Conservation (phyloP, 2,797 vertebrate genomes). For the Uromys caudimaculatus region DNA sequence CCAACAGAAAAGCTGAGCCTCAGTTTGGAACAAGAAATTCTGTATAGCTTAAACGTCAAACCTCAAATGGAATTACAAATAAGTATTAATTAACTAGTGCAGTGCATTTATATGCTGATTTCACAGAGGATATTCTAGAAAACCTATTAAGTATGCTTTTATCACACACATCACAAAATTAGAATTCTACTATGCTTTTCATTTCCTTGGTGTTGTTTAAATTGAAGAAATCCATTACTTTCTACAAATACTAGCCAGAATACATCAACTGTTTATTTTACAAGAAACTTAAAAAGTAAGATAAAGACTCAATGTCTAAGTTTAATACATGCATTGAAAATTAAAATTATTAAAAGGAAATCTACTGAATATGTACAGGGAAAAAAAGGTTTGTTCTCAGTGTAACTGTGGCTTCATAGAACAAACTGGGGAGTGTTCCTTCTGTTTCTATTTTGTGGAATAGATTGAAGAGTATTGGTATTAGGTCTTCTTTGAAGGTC, state of each 20-base stretch:
- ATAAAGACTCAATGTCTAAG: slow-evolving; percentile 56
- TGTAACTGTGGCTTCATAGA: too few relatives aligned
- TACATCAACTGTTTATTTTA: slow-evolving; percentile 58
- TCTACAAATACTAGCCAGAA: slow-evolving; percentile 66
- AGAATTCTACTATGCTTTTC: neutral
- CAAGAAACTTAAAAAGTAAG: slow-evolving; percentile 56
- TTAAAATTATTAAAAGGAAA: slow-evolving; percentile 36
- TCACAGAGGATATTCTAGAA: neutral
- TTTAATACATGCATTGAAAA: slow-evolving; percentile 25
- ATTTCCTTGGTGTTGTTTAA: slow-evolving; percentile 34
- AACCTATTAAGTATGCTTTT: neutral
- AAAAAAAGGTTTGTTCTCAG: neutral
- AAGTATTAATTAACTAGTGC: neutral
- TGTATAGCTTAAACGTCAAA: neutral
- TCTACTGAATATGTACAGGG: slow-evolving; percentile 23
- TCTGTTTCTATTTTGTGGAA: too few relatives aligned
- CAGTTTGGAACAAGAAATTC: neutral
- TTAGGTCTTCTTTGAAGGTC: too few relatives aligned
- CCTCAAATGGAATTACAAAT: neutral
- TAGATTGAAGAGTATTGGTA: too few relatives aligned
- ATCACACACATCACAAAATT: neutral
- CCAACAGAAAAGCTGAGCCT: neutral
- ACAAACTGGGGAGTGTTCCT: too few relatives aligned
- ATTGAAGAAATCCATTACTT: slow-evolving; percentile 50
- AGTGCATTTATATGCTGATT: neutral